These are phyloP conservation scores for Octodon degus DNA, from an alignment of 2,113 vertebrate species.

Conservation along the genomic window DNA sequence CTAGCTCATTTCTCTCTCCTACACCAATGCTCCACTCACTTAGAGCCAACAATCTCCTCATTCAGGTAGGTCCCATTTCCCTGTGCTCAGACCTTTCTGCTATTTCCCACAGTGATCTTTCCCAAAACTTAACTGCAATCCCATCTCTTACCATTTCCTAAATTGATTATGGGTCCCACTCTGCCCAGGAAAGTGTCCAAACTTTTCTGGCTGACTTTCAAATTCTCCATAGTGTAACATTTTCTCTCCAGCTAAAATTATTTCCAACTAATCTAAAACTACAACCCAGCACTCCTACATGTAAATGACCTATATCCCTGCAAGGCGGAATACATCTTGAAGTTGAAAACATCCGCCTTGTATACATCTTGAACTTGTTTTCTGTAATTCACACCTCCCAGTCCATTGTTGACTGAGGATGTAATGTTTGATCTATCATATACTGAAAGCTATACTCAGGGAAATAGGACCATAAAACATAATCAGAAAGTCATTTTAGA, in stretches of 20 bases:
- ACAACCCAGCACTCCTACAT: not conserved
- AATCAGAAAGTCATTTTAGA: slow-evolving; percentile 39
- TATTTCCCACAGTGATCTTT: not conserved
- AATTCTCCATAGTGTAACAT: not conserved
- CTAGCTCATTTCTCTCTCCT: not conserved
- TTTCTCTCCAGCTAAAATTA: slow-evolving; percentile 50
- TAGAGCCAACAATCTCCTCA: not conserved
- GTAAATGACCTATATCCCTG: not conserved
- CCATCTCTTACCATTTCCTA: slow-evolving; percentile 45
- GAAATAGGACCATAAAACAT: slow-evolving; percentile 59
- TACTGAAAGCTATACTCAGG: slow-evolving; percentile 13
- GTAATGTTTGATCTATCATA: not conserved
- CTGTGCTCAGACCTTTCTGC: not conserved
- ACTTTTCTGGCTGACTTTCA: slow-evolving; percentile 39
- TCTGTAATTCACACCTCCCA: not conserved
- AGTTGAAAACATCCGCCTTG: not conserved
- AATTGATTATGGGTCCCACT: not conserved
- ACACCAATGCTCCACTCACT: not conserved
- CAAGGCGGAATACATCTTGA: not conserved
- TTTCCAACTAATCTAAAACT: slow-evolving; percentile 22
- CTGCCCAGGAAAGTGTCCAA: slow-evolving; percentile 29
- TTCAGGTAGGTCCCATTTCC: not conserved
- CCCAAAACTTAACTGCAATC: not conserved
- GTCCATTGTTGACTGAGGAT: not conserved
- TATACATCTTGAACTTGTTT: slow-evolving; percentile 17